Conservation (phyloP, 1,140 invertebrate species). For the Heliconius hewitsoni region DNA sequence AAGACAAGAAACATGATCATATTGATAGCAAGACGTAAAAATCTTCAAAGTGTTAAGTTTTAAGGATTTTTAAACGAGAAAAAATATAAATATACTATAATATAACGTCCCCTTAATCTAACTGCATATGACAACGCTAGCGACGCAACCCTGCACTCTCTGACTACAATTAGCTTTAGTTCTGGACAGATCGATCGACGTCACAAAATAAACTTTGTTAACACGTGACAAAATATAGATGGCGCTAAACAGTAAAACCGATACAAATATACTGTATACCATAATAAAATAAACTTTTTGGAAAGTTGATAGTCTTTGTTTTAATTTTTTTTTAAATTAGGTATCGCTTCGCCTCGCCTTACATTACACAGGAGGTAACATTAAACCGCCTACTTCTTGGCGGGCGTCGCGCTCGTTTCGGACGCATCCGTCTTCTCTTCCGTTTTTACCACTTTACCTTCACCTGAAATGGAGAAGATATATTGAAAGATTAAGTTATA, state of each 20-base stretch:
- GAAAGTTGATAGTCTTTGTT: slow-evolving; percentile 5
- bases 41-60: neutral
- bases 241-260: slow-evolving; percentile 14
- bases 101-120: too few relatives aligned
- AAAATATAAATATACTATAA: neutral
- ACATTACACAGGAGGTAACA: too few relatives aligned
- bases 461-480: slow-evolving; percentile 58
- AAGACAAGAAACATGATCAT: neutral
- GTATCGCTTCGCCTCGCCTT: too few relatives aligned
- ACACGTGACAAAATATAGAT: slow-evolving; percentile 45
- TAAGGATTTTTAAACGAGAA: neutral
- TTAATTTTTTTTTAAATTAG: too few relatives aligned
- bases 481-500: neutral
- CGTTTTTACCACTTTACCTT: slow-evolving; percentile 78
- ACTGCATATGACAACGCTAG: neutral
- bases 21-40: neutral
- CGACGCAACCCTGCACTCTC: neutral
- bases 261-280: slow-evolving; percentile 27
- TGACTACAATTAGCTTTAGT: slow-evolving; percentile 43
- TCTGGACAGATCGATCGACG: slow-evolving; percentile 55
- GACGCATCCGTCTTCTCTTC: slow-evolving; percentile 75
- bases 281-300: slow-evolving; percentile 13
- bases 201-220: slow-evolving; percentile 50
- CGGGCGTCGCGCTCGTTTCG: slow-evolving; percentile 44
- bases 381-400: slow-evolving; percentile 33